Percentiles rank a stretch among this genome's conserved stretches.
phyloP scores from a whole-genome alignment of 2,113 vertebrate species.

The Numenius arquata region DNA sequence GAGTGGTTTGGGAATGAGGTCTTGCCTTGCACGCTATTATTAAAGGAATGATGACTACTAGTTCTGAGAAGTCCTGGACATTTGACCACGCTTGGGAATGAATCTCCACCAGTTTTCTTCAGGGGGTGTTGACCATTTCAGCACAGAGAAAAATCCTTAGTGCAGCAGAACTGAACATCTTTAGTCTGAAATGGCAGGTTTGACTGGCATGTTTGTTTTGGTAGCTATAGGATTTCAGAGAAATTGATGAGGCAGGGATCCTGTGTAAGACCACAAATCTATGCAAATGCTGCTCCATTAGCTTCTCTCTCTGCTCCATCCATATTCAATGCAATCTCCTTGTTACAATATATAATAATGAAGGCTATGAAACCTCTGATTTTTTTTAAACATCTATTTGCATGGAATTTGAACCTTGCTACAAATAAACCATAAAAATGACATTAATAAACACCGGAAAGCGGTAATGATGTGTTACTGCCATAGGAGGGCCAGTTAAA shows the following conservation, averaged over 20 bases:
- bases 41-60: conserved; percentile 11
- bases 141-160: not conserved
- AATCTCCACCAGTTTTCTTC: not conserved
- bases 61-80: not conserved
- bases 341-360: not conserved
- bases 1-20: conserved; percentile 12
- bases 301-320: not conserved
- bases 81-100: not conserved
- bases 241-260: not conserved
- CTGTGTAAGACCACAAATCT: not conserved
- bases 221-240: not conserved
- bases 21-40: not conserved
- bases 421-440: conserved; percentile 58
- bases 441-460: conserved; percentile 68
- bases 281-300: not conserved
- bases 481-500: conserved; percentile 58
- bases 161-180: not conserved
- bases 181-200: not conserved
- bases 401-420: conserved; percentile 48
- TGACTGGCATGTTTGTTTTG: not conserved
- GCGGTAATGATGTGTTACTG: conserved; percentile 59
- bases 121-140: not conserved
- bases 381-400: not conserved
- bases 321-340: not conserved
- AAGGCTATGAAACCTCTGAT: not conserved